Base-by-base conservation (phyloP, 2,888 invertebrate species). In the Caenorhabditis uteleia region DNA sequence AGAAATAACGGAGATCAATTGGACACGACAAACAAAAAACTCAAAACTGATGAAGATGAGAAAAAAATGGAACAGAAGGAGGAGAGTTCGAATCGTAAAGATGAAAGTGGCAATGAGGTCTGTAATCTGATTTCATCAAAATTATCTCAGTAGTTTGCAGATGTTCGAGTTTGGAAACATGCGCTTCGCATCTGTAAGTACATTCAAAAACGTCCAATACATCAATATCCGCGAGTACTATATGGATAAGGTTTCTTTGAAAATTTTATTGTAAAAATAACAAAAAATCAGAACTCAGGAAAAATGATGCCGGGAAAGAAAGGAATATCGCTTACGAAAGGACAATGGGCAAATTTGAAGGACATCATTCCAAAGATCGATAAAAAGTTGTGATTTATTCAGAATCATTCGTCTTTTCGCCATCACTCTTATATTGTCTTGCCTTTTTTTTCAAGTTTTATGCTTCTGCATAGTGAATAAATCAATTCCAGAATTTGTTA, bases 221-320 rank as follows among this genome's bases (percentile, higher is more conserved):
- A 54, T 80, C 39, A 74, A 80, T 43, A 77, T 80, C 36, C 49
- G 80, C 16, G 79, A 80, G 51, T 80, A 66, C 58, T 80, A 81
- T 70, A 51, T 55, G 16, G 78, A 80, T 43, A 77, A 78, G 62
- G 75, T 67, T 20, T 38, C 45, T 55, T 44, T 8, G 21, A n/a
- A 8, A 6, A 14, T 8, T 26, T 7, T 18, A 16, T 12, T 2
- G 16, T 2, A 27, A 26, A 29, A 56, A 44, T 33, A 10, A 8
- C 34, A n/a, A 2, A 21, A n/a, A 23, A 31, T 31, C 53, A 74
- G 72, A 58, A 55, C 12, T 48, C 69, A 5, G 75, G 75, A n/a
- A 68, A 73, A 50, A 53, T 79, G 67, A 67, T 62, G 58, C 80
- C 80, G 29, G 72, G 77, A 12, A 74, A 76, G 58, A 80, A 79